Conservation (phyloP, 2,888 invertebrate species). For the Hyles lineata region DNA sequence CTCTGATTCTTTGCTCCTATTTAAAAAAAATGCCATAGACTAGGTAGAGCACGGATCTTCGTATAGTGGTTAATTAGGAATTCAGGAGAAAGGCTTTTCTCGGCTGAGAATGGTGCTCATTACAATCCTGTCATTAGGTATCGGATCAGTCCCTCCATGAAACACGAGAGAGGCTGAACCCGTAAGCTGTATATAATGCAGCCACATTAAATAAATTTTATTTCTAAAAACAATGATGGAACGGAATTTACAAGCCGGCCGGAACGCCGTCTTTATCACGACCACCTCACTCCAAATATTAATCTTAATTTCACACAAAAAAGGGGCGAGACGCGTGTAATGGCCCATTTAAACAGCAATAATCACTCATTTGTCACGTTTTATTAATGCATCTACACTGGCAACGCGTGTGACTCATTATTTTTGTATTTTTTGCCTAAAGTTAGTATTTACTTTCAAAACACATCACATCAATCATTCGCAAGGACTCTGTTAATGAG, state of each 20-base stretch:
- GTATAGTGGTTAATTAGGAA: too few species aligned
- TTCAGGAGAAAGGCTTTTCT: too few species aligned
- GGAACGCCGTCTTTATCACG: conserved; percentile 16
- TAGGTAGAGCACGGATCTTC: too few species aligned
- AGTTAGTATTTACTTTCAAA: conserved; percentile 27
- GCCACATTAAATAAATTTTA: neutral
- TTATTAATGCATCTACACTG: conserved; percentile 47
- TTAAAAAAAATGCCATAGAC: too few species aligned
- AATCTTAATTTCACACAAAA: conserved; percentile 28
- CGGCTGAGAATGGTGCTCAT: too few species aligned
- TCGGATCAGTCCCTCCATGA: too few species aligned
- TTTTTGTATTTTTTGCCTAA: conserved; percentile 30
- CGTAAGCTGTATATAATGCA: too few species aligned
- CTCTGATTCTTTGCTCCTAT: too few species aligned
- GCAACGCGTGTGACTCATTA: conserved; percentile 42
- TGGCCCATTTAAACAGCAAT: conserved; percentile 42
- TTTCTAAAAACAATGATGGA: neutral
- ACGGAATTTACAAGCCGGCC: neutral
- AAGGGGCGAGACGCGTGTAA: conserved; percentile 27
- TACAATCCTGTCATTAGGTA: too few species aligned
- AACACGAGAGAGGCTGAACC: too few species aligned
- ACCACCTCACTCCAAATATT: conserved; percentile 20
- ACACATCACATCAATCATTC: conserved; percentile 57
- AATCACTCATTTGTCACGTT: conserved; percentile 52
- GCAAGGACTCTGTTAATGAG: conserved; percentile 57